A percentile compares a stretch with the other conserved stretches of the same genome.
Evolutionary conservation across 2,113 vertebrate species (phyloP).

Genomic region (Anhinga rufa): DNA sequence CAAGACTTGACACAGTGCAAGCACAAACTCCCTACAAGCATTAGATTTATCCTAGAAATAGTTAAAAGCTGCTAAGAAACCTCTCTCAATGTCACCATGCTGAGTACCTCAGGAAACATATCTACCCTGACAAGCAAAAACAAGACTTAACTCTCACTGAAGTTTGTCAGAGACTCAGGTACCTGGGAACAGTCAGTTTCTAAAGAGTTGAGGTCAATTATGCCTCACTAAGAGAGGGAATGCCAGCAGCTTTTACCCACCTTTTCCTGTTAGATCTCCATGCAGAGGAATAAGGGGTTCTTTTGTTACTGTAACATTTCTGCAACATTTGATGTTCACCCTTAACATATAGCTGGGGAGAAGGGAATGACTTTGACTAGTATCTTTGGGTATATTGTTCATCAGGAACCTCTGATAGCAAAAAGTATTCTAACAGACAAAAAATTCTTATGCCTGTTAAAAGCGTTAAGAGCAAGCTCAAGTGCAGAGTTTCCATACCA

Average conservation of each 20-base stretch:
- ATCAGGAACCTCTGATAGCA: not conserved
- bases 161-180: not conserved
- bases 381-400: not conserved
- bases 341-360: not conserved
- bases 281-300: not conserved
- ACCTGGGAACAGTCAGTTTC: not conserved
- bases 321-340: not conserved
- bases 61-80: not conserved
- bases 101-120: not conserved
- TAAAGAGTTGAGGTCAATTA: not conserved
- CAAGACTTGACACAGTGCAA: not conserved
- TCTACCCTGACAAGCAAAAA: not conserved
- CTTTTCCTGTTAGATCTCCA: not conserved
- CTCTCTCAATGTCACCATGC: not conserved
- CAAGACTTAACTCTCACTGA: not conserved
- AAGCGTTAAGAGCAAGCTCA: not conserved
- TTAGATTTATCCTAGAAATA: not conserved
- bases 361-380: not conserved
- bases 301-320: not conserved
- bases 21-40: not conserved
- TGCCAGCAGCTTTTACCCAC: not conserved
- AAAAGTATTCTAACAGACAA: not conserved
- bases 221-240: not conserved
- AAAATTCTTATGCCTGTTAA: slow-evolving; percentile 2
- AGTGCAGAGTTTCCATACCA: slow-evolving; percentile 26